Evolutionary conservation across 2,797 vertebrate genomes (phyloP).

Genomic region (Notamacropus eugenii): DNA sequence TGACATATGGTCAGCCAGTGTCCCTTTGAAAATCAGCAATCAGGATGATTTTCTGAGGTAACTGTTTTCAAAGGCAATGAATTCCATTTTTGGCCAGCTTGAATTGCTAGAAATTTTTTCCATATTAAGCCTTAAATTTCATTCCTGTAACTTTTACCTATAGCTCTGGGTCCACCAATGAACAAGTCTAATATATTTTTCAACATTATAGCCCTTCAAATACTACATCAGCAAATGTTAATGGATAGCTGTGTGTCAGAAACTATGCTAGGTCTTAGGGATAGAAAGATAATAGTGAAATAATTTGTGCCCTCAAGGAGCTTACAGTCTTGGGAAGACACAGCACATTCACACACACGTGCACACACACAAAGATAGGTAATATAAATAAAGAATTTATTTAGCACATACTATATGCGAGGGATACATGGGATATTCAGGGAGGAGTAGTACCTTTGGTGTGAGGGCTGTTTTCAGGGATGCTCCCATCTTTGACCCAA

Average conservation of each 20-base stretch:
- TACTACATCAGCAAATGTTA: neutral
- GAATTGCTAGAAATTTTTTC: neutral
- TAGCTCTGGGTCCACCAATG: neutral
- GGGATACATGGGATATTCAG: neutral
- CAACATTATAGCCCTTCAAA: neutral
- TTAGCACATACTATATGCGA: neutral
- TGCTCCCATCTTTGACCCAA: neutral
- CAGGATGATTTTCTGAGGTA: neutral
- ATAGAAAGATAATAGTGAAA: neutral
- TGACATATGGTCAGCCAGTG: neutral
- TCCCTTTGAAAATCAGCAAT: neutral
- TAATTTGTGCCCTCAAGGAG: neutral
- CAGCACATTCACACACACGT: neutral
- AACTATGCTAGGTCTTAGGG: neutral
- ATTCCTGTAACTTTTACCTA: neutral
- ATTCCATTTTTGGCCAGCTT: neutral
- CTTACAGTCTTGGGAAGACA: neutral
- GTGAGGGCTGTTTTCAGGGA: neutral
- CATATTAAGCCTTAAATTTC: neutral
- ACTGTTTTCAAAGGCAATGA: neutral
- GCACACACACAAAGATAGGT: neutral
- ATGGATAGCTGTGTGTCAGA: neutral
- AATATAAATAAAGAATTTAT: neutral
- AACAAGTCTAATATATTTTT: neutral
- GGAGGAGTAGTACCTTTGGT: neutral